These are phyloP conservation scores for Ahaetulla prasina DNA, from an alignment of 2,113 vertebrate genomes.

Conservation along the genomic window DNA sequence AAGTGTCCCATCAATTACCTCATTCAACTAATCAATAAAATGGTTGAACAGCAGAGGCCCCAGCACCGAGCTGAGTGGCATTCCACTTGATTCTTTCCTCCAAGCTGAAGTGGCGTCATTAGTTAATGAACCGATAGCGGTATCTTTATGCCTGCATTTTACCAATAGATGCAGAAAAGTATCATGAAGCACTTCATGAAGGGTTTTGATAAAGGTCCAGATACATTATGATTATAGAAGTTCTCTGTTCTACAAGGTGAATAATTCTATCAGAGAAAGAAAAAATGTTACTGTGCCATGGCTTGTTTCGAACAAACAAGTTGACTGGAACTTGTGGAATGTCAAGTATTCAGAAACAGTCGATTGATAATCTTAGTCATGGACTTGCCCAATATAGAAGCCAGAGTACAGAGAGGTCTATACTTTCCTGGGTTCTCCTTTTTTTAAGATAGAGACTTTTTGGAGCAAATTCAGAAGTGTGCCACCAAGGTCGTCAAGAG, in stretches of 20 bases:
- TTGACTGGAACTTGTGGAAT: no score
- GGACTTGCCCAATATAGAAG: background rate
- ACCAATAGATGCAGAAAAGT: background rate
- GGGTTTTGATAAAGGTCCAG: background rate
- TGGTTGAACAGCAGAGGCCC: background rate
- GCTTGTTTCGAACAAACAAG: no score
- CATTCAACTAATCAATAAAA: background rate
- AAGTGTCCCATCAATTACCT: background rate
- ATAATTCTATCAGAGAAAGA: background rate
- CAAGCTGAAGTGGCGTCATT: background rate
- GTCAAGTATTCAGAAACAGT: background rate
- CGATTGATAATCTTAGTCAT: background rate
- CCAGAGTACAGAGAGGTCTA: background rate
- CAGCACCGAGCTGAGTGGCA: background rate
- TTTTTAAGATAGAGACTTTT: background rate
- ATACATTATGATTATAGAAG: background rate
- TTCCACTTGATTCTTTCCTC: background rate
- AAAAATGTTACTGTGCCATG: background rate
- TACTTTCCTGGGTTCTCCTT: background rate
- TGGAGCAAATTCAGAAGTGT: background rate
- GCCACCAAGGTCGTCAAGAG: background rate
- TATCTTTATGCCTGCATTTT: background rate
- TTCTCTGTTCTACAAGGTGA: background rate
- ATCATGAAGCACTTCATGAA: background rate
- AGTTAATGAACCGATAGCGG: background rate